phyloP scores from a whole-genome alignment of 2,797 vertebrate species.

The Poecile montanus region DNA sequence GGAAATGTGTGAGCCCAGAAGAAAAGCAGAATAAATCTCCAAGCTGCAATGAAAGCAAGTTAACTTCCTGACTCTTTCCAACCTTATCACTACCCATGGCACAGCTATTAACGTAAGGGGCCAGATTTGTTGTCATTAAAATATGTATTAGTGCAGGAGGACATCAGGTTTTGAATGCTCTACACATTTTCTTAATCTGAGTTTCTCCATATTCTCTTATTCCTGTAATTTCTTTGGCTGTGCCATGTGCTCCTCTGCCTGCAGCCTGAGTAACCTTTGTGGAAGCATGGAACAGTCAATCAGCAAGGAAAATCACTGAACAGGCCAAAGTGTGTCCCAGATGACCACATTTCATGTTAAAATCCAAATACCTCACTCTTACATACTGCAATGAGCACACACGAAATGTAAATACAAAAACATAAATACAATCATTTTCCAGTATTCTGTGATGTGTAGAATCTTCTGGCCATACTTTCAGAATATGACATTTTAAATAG shows the following conservation, averaged over 20 bases:
- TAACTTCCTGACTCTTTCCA: not conserved
- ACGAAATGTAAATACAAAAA: not conserved
- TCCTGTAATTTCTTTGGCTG: not conserved
- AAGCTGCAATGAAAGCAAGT: not conserved
- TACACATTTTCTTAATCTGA: not conserved
- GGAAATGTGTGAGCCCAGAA: not conserved
- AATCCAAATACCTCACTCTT: not conserved
- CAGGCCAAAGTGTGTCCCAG: not conserved
- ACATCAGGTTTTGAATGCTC: not conserved
- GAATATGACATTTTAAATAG: not conserved
- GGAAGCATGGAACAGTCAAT: not conserved
- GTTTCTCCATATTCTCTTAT: not conserved
- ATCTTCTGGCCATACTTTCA: not conserved
- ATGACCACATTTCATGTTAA: not conserved
- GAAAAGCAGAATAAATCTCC: not conserved
- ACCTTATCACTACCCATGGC: not conserved
- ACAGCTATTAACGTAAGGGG: not conserved
- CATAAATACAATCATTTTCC: not conserved
- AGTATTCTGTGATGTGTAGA: not conserved
- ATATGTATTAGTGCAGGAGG: not conserved
- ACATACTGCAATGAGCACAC: not conserved
- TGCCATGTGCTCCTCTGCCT: not conserved
- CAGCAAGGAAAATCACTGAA: not conserved
- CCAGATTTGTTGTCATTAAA: not conserved
- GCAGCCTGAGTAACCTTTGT: not conserved